phyloP scores from a whole-genome alignment of 2,888 invertebrate species.

The Glaucopsyche alexis region DNA sequence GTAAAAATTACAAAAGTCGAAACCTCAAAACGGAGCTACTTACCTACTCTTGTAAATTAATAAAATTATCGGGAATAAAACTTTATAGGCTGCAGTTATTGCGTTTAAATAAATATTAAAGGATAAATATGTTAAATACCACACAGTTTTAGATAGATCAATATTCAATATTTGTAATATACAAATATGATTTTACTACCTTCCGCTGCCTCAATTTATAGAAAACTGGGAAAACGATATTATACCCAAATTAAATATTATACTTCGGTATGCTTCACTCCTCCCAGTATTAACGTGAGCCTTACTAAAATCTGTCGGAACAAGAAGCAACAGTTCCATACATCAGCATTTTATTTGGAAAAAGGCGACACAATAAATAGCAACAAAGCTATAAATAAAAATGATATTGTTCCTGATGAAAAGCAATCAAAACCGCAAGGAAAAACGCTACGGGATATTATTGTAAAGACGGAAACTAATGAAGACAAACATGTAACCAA shows the following conservation, averaged over 20 bases:
- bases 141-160: neutral
- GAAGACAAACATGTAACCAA: conserved; percentile 64
- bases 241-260: conserved; percentile 56
- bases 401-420: conserved; percentile 33
- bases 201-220: conserved; percentile 60
- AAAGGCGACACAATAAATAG: conserved; percentile 50
- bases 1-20: no score
- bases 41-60: no score
- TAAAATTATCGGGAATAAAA: no score
- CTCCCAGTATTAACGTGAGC: conserved; percentile 45
- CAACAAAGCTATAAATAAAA: conserved; percentile 39
- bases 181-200: conserved; percentile 58
- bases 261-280: conserved; percentile 51
- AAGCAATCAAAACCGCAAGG: conserved; percentile 51
- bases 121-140: neutral
- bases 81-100: neutral
- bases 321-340: conserved; percentile 50
- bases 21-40: no score
- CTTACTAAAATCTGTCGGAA: conserved; percentile 40
- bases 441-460: conserved; percentile 58
- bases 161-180: neutral
- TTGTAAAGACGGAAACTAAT: conserved; percentile 69
- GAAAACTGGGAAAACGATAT: conserved; percentile 57
- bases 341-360: conserved; percentile 52
- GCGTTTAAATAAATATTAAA: neutral